phyloP scores from a whole-genome alignment of 2,888 invertebrate genomes.

The Tridacna gigas region DNA sequence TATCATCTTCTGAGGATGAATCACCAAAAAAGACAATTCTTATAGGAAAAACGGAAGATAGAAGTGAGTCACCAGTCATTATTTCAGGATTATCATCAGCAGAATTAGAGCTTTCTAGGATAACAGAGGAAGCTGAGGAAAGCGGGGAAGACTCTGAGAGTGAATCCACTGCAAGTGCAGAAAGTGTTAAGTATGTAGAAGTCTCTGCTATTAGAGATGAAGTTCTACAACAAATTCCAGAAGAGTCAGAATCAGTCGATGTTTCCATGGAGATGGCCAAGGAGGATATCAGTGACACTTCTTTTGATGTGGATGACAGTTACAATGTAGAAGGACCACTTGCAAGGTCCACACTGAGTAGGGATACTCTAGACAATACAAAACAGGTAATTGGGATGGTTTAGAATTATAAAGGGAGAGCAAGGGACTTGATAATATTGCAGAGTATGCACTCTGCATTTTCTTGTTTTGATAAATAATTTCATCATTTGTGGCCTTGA shows the following conservation, averaged over 20 bases:
- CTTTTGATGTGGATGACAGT: constrained; percentile 59
- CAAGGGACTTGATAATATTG: no score
- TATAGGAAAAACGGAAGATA: constrained; percentile 50
- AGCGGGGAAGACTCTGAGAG: constrained; percentile 46
- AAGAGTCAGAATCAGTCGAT: constrained; percentile 58
- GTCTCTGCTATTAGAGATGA: constrained; percentile 45
- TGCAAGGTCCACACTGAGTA: constrained; percentile 55
- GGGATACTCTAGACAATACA: constrained; percentile 23
- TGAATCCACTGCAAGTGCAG: constrained; percentile 73
- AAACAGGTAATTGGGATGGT: constrained; percentile 42
- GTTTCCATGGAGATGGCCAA: constrained; percentile 47
- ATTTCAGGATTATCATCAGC: constrained; percentile 54
- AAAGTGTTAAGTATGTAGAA: constrained; percentile 56
- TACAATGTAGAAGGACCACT: constrained; percentile 51
- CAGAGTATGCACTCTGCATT: no score
- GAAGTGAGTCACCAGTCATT: constrained; percentile 83
- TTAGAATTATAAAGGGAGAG: no score
- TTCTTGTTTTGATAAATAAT: no score
- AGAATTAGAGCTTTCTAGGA: constrained; percentile 60
- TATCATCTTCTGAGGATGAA: constrained; percentile 57
- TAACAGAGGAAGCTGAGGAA: constrained; percentile 59
- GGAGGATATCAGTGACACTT: constrained; percentile 53
- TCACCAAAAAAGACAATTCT: constrained; percentile 54
- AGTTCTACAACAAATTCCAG: constrained; percentile 56
- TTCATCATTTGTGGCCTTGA: no score